These are phyloP conservation scores for Ecliptopera silaceata DNA, from an alignment of 2,888 invertebrate species.

Conservation along the genomic window DNA sequence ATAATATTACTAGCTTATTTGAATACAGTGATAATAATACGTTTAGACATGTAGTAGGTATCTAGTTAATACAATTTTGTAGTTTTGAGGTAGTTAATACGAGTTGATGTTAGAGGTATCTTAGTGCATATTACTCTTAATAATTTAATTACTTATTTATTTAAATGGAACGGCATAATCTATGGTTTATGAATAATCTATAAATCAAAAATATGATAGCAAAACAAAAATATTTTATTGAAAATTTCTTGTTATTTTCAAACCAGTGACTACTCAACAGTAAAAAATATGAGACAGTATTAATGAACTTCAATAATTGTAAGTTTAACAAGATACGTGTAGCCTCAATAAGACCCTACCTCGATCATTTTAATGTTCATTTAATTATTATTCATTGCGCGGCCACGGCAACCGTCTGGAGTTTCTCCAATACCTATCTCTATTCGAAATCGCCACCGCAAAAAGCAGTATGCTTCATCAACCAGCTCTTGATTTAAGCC, in stretches of 20 bases:
- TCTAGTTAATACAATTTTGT: too few species aligned
- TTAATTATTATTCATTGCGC: constrained; percentile 67
- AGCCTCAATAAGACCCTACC: constrained; percentile 59
- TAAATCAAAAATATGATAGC: too few species aligned
- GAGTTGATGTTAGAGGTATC: too few species aligned
- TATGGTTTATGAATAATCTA: too few species aligned
- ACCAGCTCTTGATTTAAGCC: constrained; percentile 51
- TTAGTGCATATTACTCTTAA: too few species aligned
- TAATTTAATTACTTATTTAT: too few species aligned
- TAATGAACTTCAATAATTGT: constrained; percentile 69
- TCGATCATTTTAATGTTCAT: constrained; percentile 66
- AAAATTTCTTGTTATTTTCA: not conserved
- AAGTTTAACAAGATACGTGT: constrained; percentile 61
- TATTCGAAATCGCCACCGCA: constrained; percentile 50
- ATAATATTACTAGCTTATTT: constrained; percentile 14
- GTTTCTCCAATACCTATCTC: constrained; percentile 50
- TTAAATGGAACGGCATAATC: too few species aligned
- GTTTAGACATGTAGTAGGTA: not conserved
- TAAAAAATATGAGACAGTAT: constrained; percentile 59
- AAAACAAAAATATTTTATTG: too few species aligned
- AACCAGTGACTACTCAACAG: too few species aligned
- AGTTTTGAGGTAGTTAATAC: too few species aligned
- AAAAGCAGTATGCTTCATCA: constrained; percentile 55
- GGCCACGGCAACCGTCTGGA: constrained; percentile 47
- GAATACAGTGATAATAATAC: constrained; percentile 7